A percentile compares a stretch with the other conserved stretches of the same genome.
Conservation (phyloP, 2,888 invertebrate species). For the Bhutanitis thaidina region DNA sequence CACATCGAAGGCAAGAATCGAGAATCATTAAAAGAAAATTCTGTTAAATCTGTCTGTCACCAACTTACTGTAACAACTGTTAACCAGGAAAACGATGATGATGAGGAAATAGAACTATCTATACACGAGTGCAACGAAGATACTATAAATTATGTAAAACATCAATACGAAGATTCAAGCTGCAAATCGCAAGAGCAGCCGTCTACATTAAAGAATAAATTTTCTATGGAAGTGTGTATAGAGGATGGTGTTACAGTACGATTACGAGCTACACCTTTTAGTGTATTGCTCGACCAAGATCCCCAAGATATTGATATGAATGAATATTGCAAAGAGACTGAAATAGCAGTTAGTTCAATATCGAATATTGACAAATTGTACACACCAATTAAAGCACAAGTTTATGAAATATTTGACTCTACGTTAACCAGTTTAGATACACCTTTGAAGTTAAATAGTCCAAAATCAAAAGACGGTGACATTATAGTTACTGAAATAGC, state of each 20-base stretch:
- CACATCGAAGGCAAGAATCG: slow-evolving; percentile 26
- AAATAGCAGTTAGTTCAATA: slow-evolving; percentile 60
- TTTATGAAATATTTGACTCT: slow-evolving; percentile 68
- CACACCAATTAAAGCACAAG: slow-evolving; percentile 62
- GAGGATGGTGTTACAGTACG: slow-evolving; percentile 59
- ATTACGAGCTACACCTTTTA: slow-evolving; percentile 53
- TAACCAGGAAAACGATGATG: slow-evolving; percentile 38
- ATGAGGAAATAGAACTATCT: slow-evolving; percentile 54
- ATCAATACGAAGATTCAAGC: slow-evolving; percentile 41
- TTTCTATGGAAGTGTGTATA: slow-evolving; percentile 64
- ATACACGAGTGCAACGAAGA: slow-evolving; percentile 54
- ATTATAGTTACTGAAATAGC: slow-evolving; percentile 50
- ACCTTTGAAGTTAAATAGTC: slow-evolving; percentile 52
- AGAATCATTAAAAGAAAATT: slow-evolving; percentile 29
- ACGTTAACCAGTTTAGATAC: slow-evolving; percentile 70
- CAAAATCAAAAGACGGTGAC: slow-evolving; percentile 35
- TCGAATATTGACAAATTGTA: slow-evolving; percentile 51
- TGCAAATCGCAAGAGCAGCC: slow-evolving; percentile 30
- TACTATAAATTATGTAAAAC: slow-evolving; percentile 47
- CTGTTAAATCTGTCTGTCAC: slow-evolving; percentile 23
- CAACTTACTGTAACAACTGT: slow-evolving; percentile 23
- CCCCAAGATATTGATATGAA: slow-evolving; percentile 32
- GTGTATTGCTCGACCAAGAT: slow-evolving; percentile 41
- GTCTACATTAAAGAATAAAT: slow-evolving; percentile 59
- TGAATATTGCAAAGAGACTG: slow-evolving; percentile 51